A percentile compares a stretch with the other conserved stretches of the same genome.
These are phyloP conservation scores for Thalpophila matura DNA, from an alignment of 2,888 invertebrate genomes.

Conservation along the genomic window DNA sequence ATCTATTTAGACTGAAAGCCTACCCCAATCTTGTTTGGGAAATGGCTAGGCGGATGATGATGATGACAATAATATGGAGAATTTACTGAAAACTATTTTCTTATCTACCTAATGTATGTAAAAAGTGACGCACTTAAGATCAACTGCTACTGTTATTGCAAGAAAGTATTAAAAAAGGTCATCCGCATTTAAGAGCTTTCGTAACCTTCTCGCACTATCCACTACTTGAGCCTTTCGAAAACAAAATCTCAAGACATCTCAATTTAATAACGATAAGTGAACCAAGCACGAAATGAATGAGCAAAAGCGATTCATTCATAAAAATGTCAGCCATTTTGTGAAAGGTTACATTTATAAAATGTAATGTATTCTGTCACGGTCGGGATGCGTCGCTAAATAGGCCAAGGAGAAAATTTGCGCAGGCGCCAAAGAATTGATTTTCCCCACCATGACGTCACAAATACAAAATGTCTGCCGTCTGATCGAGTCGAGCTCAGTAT, in stretches of 20 bases:
- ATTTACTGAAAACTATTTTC: not conserved
- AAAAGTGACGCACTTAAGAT: not conserved
- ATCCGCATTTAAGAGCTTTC: not conserved
- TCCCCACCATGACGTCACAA: slow-evolving; percentile 84
- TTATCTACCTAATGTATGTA: not conserved
- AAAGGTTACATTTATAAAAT: slow-evolving; percentile 71
- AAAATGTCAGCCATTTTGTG: slow-evolving; percentile 79
- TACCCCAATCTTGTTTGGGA: no score
- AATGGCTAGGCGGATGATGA: no score
- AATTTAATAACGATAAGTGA: slow-evolving; percentile 67
- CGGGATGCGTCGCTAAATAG: slow-evolving; percentile 76
- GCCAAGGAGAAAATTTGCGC: slow-evolving; percentile 85
- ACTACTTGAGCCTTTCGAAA: not conserved
- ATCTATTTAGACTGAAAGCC: no score
- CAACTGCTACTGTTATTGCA: not conserved
- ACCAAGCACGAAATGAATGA: slow-evolving; percentile 83
- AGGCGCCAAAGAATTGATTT: slow-evolving; percentile 86
- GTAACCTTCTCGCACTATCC: not conserved
- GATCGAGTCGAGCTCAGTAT: slow-evolving; percentile 77
- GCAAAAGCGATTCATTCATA: slow-evolving; percentile 83
- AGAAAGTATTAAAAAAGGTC: slow-evolving; percentile 4
- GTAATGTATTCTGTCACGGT: slow-evolving; percentile 76
- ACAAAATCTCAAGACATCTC: slow-evolving; percentile 19
- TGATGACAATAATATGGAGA: no score
- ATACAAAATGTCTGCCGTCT: slow-evolving; percentile 79